Conservation (phyloP, 1,140 invertebrate genomes). For the Brachionus calyciflorus region DNA sequence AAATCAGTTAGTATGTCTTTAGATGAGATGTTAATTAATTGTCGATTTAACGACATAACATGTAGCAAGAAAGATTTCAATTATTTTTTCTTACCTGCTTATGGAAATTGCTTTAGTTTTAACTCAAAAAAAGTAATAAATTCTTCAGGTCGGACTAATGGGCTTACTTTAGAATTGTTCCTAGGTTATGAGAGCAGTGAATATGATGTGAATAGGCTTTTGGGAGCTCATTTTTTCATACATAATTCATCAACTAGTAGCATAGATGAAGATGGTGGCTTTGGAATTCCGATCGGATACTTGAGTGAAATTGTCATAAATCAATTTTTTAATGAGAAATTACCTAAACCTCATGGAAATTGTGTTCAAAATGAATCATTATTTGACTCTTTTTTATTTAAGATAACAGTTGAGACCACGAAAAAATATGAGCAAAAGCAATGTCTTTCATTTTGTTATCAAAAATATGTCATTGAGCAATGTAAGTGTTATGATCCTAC, state of each 20-base stretch:
- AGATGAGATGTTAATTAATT: constrained; percentile 29
- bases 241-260: background rate
- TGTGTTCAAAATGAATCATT: background rate
- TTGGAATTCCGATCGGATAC: background rate
- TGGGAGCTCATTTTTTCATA: background rate
- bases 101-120: constrained; percentile 32
- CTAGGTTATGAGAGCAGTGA: background rate
- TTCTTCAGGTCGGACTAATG: background rate
- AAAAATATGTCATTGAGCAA: background rate
- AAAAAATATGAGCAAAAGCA: constrained; percentile 28
- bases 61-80: constrained; percentile 17
- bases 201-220: background rate
- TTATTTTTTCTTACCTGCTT: background rate
- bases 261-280: background rate
- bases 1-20: background rate
- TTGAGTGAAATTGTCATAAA: background rate
- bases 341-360: background rate
- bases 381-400: background rate
- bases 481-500: background rate
- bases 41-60: background rate
- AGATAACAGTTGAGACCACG: background rate
- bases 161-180: background rate
- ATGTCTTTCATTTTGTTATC: background rate
- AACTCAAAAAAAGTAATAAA: background rate
- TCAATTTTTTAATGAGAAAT: background rate